Evolutionary conservation across 2,888 invertebrate genomes (phyloP), one percentile per base, ranked within the genome.

Genomic region (Drosophila niveifrons): DNA sequence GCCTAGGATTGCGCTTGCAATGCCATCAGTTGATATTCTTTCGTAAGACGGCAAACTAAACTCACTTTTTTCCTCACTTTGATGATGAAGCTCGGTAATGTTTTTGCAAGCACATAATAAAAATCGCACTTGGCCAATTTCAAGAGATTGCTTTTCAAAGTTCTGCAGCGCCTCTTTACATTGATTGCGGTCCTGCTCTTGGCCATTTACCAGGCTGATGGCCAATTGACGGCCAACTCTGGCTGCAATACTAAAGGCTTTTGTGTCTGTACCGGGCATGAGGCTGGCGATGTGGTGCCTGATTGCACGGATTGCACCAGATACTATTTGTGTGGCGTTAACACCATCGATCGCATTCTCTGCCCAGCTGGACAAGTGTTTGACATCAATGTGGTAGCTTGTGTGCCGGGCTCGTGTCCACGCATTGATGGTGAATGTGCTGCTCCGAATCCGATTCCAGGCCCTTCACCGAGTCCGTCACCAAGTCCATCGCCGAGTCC

Each of bases 31-130:
- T 75, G 9, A 34, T 13, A 34, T 44, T 75, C 44, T 48, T 8
- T 15, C n/a, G 31, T 18, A 7, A 3, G 36, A 23, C 23, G 6
- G 55, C 28, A 9, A 31, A 43, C 29, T 7, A 39, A 29, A 43
- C 43, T 59, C n/a, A n/a, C n/a, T n/a, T n/a, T n/a, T n/a, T n/a
- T n/a, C n/a, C 36, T n/a, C 18, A 0, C 18, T 23, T 1, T 23
- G 10, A 83, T 88, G 8, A 89, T 89, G 82, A 58, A 71, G 58
- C 34, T 55, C 43, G 89, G 87, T 86, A 55, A 86, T 53, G 55
- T 51, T 10, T 11, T 13, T 15, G 23, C 23, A 23, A 23, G 23
- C 23, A 23, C 23, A 23, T 23, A 23, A 23, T 23, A 23, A 23
- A 23, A 23, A 23, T 23, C 23, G 23, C 8, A 3, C 3, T 9